Percentiles rank a stretch among this genome's conserved stretches.
These are phyloP conservation scores for Protomyctophum bolini DNA, from an alignment of 2,113 vertebrate genomes.

Conservation along the genomic window DNA sequence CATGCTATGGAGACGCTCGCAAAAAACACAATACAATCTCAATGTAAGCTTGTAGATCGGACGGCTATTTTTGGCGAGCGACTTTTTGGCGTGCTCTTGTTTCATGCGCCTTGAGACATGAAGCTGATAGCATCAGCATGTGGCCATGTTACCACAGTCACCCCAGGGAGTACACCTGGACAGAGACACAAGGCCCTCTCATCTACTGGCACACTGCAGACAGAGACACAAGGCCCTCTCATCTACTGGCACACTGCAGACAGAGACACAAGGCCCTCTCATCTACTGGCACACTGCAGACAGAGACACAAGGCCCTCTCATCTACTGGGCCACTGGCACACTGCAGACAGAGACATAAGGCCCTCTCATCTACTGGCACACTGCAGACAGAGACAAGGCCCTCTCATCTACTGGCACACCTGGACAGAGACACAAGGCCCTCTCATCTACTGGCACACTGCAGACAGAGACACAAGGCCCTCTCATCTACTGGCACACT, in stretches of 20 bases:
- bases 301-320: not conserved
- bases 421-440: slow-evolving; percentile 21
- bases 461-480: not conserved
- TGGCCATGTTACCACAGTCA: slow-evolving; percentile 23
- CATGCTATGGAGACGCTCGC: slow-evolving; percentile 10
- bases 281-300: not conserved
- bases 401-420: no score
- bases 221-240: not conserved
- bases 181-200: not conserved
- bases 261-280: not conserved
- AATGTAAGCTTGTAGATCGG: not conserved
- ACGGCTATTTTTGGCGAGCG: no score
- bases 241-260: not conserved
- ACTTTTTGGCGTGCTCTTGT: slow-evolving; percentile 1
- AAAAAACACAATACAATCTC: slow-evolving; percentile 20
- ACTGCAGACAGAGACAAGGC: no score
- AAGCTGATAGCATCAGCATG: slow-evolving; percentile 26
- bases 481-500: not conserved
- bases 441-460: not conserved
- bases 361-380: not conserved
- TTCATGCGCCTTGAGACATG: slow-evolving; percentile 29
- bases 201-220: not conserved
- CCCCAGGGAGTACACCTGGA: slow-evolving; percentile 37
- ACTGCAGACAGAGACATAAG: not conserved
- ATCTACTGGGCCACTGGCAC: slow-evolving; percentile 1